Conservation (phyloP, 2,113 vertebrate species). For the Athene noctua region DNA sequence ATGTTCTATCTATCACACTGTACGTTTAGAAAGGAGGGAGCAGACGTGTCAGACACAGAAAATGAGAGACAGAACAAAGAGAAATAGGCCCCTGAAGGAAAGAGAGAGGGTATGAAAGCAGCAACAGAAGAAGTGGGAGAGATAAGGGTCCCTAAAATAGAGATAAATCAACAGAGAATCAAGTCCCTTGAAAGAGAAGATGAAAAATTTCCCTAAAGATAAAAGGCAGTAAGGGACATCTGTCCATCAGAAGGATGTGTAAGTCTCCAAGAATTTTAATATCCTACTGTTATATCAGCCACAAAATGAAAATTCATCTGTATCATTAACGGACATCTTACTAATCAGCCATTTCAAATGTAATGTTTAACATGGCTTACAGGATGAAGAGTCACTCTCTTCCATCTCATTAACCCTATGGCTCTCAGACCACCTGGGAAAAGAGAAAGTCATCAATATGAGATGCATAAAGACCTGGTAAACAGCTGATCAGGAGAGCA, state of each 20-base stretch:
- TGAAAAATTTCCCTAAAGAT: not conserved
- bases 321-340: not conserved
- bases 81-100: slow-evolving; percentile 58
- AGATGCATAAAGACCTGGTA: not conserved
- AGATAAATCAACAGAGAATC: slow-evolving; percentile 42
- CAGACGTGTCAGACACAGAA: slow-evolving; percentile 38
- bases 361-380: not conserved
- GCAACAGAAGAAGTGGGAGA: slow-evolving; percentile 17
- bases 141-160: slow-evolving; percentile 33
- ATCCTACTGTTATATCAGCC: not conserved
- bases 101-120: slow-evolving; percentile 36
- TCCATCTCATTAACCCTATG: not conserved
- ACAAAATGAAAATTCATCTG: not conserved
- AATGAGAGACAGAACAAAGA: slow-evolving; percentile 57
- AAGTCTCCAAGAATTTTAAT: not conserved
- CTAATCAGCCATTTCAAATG: not conserved
- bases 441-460: not conserved
- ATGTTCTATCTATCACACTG: slow-evolving; percentile 48
- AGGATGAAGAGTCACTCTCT: not conserved
- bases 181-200: not conserved
- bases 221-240: not conserved
- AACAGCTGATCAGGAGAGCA: not conserved
- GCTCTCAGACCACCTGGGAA: not conserved
- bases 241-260: not conserved
- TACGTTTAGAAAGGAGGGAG: not conserved